phyloP scores from a whole-genome alignment of 2,888 invertebrate genomes.

The Iphiclides podalirius region DNA sequence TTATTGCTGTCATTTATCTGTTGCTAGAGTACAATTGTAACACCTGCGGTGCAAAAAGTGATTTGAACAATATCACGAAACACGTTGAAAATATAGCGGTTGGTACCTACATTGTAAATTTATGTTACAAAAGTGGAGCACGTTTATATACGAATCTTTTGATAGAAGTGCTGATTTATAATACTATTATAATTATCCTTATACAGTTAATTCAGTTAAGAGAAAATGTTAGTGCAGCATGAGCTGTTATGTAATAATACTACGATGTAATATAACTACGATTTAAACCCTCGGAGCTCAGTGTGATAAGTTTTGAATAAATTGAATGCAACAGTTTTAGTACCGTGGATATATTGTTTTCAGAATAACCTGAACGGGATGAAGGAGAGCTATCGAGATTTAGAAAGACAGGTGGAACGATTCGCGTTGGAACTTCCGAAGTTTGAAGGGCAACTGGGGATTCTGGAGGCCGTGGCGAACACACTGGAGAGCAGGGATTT shows the following conservation, averaged over 20 bases:
- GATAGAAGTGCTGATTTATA: too few relatives aligned
- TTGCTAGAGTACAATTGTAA: slow-evolving; percentile 56
- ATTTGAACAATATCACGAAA: slow-evolving; percentile 45
- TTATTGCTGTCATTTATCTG: slow-evolving; percentile 50
- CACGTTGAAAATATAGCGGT: slow-evolving; percentile 58
- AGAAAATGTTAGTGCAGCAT: too few relatives aligned
- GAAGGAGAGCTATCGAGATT: slow-evolving; percentile 47
- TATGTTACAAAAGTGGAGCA: too few relatives aligned
- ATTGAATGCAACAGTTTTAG: too few relatives aligned
- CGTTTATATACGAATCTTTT: too few relatives aligned
- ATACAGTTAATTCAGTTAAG: too few relatives aligned
- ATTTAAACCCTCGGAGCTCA: too few relatives aligned
- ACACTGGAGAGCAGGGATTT: slow-evolving; percentile 40
- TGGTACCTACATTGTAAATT: slow-evolving; percentile 30
- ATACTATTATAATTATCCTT: too few relatives aligned
- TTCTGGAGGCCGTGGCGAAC: slow-evolving; percentile 52
- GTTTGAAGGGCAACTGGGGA: slow-evolving; percentile 59
- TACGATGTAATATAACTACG: too few relatives aligned
- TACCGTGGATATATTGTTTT: too few relatives aligned
- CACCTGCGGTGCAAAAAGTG: slow-evolving; percentile 43
- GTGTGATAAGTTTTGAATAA: too few relatives aligned
- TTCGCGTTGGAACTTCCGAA: slow-evolving; percentile 58
- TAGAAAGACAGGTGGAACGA: slow-evolving; percentile 50
- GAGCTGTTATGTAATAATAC: too few relatives aligned
- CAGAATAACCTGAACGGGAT: slow-evolving; percentile 54